Conservation (phyloP, 2,113 vertebrate species). For the Pampusana beccarii region DNA sequence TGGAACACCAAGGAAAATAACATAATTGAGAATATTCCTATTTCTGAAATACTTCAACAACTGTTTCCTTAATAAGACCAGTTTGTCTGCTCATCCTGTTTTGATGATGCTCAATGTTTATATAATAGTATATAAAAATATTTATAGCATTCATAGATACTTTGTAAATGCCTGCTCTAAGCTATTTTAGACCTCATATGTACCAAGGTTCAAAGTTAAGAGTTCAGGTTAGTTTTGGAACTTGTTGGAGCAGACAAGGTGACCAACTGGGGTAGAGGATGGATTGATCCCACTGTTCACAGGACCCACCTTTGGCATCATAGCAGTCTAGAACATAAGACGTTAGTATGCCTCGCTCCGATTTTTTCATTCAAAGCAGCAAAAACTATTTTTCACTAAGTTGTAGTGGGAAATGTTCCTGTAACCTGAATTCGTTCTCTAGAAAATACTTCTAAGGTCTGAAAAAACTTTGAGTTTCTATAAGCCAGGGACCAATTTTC, state of each 20-base stretch:
- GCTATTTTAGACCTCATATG: background rate
- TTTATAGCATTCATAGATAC: background rate
- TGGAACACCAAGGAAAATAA: background rate
- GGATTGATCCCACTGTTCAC: background rate
- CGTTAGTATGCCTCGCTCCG: background rate
- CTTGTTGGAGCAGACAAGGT: background rate
- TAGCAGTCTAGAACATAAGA: background rate
- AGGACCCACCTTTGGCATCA: background rate
- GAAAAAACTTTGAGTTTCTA: background rate
- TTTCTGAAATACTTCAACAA: background rate
- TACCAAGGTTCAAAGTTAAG: background rate
- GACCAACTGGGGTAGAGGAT: background rate
- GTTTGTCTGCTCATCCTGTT: background rate
- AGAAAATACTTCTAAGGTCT: background rate
- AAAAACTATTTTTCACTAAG: background rate
- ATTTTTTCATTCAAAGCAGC: background rate
- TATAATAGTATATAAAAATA: background rate
- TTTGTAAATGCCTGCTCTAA: background rate
- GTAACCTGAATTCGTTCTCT: background rate
- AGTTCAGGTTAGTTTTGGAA: background rate
- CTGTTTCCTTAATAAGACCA: background rate
- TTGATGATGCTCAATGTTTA: background rate
- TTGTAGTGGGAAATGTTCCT: background rate
- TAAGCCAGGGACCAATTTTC: background rate
- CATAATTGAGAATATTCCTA: background rate